Conservation (phyloP, 2,113 vertebrate genomes). For the Uropsilus gracilis region DNA sequence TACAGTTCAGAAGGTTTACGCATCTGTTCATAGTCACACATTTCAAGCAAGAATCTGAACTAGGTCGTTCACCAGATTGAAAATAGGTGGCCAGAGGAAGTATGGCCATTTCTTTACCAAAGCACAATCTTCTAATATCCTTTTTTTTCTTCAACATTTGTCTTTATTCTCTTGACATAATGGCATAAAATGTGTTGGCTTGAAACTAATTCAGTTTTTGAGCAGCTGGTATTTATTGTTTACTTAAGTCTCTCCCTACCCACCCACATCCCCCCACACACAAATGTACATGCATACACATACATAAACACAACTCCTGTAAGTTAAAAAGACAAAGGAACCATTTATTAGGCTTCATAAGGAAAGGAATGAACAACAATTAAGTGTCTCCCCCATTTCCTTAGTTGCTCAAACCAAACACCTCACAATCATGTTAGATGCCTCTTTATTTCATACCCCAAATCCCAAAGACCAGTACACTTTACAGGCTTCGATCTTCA, state of each 20-base stretch:
- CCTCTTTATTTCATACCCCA: not conserved
- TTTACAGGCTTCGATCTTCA: not conserved
- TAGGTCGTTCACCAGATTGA: not conserved
- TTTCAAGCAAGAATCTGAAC: not conserved
- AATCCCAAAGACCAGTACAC: not conserved
- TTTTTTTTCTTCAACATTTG: not conserved
- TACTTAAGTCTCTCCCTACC: not conserved
- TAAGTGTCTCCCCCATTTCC: not conserved
- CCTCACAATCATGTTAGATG: not conserved
- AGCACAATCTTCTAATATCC: not conserved
- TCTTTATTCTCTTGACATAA: not conserved
- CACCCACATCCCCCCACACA: not conserved
- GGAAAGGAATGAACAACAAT: not conserved
- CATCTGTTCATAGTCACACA: not conserved
- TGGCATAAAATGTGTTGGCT: not conserved
- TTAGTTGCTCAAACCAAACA: not conserved
- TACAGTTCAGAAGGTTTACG: not conserved
- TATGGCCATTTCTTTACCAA: not conserved
- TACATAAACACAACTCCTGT: not conserved
- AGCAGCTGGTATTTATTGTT: not conserved
- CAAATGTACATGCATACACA: too few relatives aligned
- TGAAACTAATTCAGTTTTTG: not conserved
- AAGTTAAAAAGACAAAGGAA: not conserved
- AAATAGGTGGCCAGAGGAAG: not conserved
- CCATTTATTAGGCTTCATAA: not conserved